phyloP scores from a whole-genome alignment of 1,140 invertebrate genomes.

The Chymomyza costata region DNA sequence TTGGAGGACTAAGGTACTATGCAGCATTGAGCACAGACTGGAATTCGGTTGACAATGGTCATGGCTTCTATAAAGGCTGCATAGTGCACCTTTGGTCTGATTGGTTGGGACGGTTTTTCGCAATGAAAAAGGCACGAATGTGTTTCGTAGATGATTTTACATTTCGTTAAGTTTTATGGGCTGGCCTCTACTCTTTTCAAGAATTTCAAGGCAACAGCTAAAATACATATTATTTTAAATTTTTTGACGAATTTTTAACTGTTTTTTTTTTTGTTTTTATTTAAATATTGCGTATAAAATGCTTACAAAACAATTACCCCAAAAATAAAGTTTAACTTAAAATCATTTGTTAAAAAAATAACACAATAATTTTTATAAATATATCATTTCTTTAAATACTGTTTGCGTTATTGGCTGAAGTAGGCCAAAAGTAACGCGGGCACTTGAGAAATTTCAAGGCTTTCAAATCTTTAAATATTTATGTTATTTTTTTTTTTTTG shows the following conservation, averaged over 20 bases:
- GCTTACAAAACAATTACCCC: conserved; percentile 58
- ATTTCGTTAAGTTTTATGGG: conserved; percentile 33
- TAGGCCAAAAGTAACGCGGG: no score
- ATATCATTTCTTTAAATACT: no score
- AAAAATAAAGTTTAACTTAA: conserved; percentile 49
- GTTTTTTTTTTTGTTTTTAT: conserved; percentile 26
- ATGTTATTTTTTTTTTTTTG: conserved; percentile 26
- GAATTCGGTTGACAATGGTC: no score
- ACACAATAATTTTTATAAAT: no score
- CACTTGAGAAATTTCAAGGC: no score
- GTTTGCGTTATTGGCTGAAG: no score
- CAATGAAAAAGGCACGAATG: conserved; percentile 70
- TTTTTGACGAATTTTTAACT: conserved; percentile 42
- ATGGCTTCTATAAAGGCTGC: no score
- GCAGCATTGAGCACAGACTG: no score
- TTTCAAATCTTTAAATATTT: no score
- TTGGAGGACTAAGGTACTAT: no score
- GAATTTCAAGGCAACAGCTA: conserved; percentile 40
- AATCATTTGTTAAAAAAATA: conserved; percentile 46
- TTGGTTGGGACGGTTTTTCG: conserved; percentile 63
- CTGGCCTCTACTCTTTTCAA: conserved; percentile 48
- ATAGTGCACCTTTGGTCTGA: conserved; percentile 3
- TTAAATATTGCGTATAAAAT: conserved; percentile 51
- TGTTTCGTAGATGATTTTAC: conserved; percentile 43
- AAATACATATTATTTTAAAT: conserved; percentile 34